Evolutionary conservation across 2,113 vertebrate genomes (phyloP).

Genomic region (Macrotus californicus): DNA sequence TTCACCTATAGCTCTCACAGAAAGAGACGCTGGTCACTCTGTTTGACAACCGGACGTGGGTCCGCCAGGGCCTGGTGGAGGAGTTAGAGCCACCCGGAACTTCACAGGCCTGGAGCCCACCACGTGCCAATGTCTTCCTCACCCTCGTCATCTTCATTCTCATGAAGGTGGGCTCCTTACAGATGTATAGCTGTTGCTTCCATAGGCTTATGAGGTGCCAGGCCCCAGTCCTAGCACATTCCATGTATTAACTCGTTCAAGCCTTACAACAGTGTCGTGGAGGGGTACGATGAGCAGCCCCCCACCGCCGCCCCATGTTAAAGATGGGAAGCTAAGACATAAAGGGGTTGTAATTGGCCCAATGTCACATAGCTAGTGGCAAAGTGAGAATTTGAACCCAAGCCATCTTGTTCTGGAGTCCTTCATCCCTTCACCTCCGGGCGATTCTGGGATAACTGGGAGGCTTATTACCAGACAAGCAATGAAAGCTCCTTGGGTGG

Average conservation of each 20-base stretch:
- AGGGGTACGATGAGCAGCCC: background rate
- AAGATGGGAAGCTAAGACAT: background rate
- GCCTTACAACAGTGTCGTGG: background rate
- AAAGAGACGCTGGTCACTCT: slow-evolving; percentile 95
- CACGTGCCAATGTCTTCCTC: slow-evolving; percentile 92
- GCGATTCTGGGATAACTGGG: background rate
- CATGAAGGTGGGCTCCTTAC: slow-evolving; percentile 89
- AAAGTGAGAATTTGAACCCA: slow-evolving; percentile 23
- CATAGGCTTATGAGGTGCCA: accelerated
- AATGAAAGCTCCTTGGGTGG: background rate
- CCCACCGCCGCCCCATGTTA: no score
- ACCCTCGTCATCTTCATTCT: slow-evolving; percentile 95
- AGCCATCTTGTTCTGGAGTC: background rate
- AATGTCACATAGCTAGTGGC: background rate
- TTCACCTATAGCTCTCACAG: slow-evolving; percentile 89
- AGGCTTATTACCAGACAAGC: background rate
- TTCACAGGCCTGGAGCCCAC: slow-evolving; percentile 91
- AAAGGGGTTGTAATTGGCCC: background rate
- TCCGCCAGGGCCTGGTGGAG: slow-evolving; percentile 88
- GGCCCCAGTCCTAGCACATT: background rate
- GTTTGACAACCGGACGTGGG: slow-evolving; percentile 96
- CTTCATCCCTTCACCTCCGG: background rate
- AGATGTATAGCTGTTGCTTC: accelerated
- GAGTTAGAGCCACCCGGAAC: slow-evolving; percentile 90
- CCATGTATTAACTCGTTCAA: background rate